Evolutionary conservation across 2,113 vertebrate species (phyloP).

Genomic region (Pipa parva): DNA sequence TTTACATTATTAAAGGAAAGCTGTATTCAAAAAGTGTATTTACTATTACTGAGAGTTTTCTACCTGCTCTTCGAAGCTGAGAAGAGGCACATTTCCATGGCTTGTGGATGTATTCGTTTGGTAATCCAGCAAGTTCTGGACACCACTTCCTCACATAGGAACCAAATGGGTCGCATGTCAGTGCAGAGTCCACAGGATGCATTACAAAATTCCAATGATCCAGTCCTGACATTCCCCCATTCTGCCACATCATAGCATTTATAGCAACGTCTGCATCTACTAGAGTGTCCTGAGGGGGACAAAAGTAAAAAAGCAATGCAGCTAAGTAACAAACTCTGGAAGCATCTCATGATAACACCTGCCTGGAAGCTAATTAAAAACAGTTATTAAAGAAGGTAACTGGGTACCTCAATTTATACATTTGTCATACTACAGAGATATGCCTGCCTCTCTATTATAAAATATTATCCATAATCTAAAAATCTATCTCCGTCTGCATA

Average conservation of each 20-base stretch:
- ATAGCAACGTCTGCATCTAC: conserved; percentile 67
- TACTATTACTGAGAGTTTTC: conserved; percentile 28
- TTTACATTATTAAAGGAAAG: too few relatives aligned
- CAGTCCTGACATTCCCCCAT: conserved; percentile 62
- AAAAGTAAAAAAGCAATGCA: neutral
- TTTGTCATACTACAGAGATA: too few relatives aligned
- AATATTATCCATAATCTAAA: too few relatives aligned
- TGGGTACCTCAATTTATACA: too few relatives aligned
- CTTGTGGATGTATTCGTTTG: conserved; percentile 64
- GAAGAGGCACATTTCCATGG: conserved; percentile 62
- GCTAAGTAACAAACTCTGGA: neutral
- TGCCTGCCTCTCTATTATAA: too few relatives aligned
- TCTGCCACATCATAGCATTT: conserved; percentile 70
- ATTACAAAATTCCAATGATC: conserved; percentile 67
- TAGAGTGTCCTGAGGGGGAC: conserved; percentile 57
- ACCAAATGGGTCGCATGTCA: conserved; percentile 63
- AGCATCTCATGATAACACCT: too few relatives aligned
- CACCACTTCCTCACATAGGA: conserved; percentile 62
- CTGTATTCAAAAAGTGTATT: too few relatives aligned
- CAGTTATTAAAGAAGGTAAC: too few relatives aligned
- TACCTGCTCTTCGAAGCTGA: conserved; percentile 57
- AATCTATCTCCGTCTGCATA: too few relatives aligned
- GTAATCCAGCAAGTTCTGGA: conserved; percentile 59
- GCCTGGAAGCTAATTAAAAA: too few relatives aligned
- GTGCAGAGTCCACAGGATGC: conserved; percentile 61